phyloP scores from a whole-genome alignment of 2,113 vertebrate genomes.

The Mesoclemmys tuberculata region DNA sequence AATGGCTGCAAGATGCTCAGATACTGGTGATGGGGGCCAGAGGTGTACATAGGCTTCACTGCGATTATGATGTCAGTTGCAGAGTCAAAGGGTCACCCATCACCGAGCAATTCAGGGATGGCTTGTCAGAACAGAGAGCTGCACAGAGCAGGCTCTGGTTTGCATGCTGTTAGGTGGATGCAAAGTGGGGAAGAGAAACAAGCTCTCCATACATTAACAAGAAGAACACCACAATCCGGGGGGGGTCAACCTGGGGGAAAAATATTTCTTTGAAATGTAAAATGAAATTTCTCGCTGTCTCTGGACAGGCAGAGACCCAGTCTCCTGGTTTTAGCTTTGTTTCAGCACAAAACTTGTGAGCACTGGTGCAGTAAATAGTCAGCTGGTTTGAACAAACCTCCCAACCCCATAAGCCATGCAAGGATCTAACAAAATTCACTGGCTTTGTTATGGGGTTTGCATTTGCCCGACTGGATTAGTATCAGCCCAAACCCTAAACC shows the following conservation, averaged over 20 bases:
- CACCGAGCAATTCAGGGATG: neutral
- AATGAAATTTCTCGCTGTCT: neutral
- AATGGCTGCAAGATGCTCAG: neutral
- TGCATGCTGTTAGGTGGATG: neutral
- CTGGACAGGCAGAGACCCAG: neutral
- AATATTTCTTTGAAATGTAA: neutral
- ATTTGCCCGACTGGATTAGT: neutral
- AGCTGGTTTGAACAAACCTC: neutral
- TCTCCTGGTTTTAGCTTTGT: neutral
- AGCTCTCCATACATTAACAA: accelerated
- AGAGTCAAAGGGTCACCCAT: constrained; percentile 7
- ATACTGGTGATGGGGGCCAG: neutral
- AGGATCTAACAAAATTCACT: neutral
- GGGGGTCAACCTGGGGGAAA: neutral
- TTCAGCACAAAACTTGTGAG: neutral
- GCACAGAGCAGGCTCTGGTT: neutral
- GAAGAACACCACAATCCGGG: neutral
- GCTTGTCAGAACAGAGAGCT: neutral
- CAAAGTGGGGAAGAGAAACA: neutral
- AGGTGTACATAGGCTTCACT: constrained; percentile 19
- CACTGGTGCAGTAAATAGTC: neutral
- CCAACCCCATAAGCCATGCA: neutral
- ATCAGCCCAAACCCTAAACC: neutral
- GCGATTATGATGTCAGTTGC: constrained; percentile 4
- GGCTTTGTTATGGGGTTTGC: neutral